Percentiles rank a stretch among this genome's conserved stretches.
Evolutionary conservation across 2,888 invertebrate genomes (phyloP).

Genomic region (Eupithecia pulchellata): DNA sequence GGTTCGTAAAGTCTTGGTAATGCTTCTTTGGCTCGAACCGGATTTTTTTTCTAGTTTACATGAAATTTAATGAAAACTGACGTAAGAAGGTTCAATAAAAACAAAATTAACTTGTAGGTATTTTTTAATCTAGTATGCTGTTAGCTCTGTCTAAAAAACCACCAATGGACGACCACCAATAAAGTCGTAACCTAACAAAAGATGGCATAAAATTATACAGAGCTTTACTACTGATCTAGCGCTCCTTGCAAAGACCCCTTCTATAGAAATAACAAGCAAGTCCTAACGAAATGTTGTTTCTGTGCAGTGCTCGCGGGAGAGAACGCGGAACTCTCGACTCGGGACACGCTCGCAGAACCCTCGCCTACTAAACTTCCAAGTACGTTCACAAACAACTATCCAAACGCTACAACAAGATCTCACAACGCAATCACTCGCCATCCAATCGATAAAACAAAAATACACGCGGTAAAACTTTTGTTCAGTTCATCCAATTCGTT

Average conservation of each 20-base stretch:
- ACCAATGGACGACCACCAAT: neutral
- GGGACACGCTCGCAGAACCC: conserved; percentile 82
- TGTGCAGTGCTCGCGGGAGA: conserved; percentile 82
- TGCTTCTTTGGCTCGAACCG: neutral
- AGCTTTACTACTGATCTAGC: neutral
- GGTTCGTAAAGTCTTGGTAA: too few relatives aligned
- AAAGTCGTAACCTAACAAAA: neutral
- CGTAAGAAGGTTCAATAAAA: neutral
- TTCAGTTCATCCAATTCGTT: conserved; percentile 44
- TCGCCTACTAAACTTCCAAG: conserved; percentile 87
- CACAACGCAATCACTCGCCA: conserved; percentile 34
- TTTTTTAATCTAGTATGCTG: too few relatives aligned
- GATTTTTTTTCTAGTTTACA: neutral
- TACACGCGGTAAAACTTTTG: conserved; percentile 31
- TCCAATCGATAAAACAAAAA: conserved; percentile 27
- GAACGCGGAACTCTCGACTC: conserved; percentile 78
- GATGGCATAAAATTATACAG: neutral
- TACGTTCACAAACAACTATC: conserved; percentile 72
- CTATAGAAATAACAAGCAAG: conserved; percentile 23
- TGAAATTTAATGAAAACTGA: neutral
- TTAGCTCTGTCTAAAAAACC: too few relatives aligned
- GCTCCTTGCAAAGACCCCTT: neutral
- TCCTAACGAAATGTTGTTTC: conserved; percentile 73
- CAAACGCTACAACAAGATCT: conserved; percentile 75
- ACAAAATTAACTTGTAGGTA: neutral